Evolutionary conservation across 1,140 invertebrate species (phyloP).

Genomic region (Pachyrhynchus sulphureomaculatus): DNA sequence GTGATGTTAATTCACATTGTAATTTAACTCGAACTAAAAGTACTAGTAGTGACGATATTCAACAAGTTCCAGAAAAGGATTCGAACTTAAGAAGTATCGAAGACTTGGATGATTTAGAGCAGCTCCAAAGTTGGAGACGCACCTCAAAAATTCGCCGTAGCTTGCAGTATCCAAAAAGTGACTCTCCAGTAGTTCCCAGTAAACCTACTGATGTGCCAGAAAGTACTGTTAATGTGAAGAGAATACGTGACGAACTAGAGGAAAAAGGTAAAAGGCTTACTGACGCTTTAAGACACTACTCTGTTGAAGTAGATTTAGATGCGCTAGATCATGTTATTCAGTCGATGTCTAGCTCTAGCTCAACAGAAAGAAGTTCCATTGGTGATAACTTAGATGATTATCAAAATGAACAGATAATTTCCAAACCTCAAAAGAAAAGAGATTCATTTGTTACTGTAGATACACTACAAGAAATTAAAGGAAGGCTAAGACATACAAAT

Average conservation of each 20-base stretch:
- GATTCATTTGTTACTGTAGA: constrained; percentile 60
- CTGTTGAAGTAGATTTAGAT: constrained; percentile 50
- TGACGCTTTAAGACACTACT: constrained; percentile 54
- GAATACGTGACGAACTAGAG: constrained; percentile 56
- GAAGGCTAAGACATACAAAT: constrained; percentile 54
- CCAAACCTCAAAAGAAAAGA: constrained; percentile 49
- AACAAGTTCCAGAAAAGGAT: constrained; percentile 37
- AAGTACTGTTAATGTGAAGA: constrained; percentile 55
- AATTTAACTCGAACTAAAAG: constrained; percentile 49
- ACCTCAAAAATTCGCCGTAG: constrained; percentile 61
- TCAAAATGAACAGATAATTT: constrained; percentile 47
- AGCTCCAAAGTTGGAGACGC: constrained; percentile 57
- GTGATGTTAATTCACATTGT: constrained; percentile 32
- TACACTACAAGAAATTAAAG: constrained; percentile 59
- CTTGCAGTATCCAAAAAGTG: constrained; percentile 59
- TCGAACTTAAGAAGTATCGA: constrained; percentile 36
- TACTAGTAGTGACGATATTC: constrained; percentile 54
- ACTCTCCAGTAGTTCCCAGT: constrained; percentile 30
- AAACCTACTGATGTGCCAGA: constrained; percentile 57
- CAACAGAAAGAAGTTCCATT: constrained; percentile 44
- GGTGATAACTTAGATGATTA: constrained; percentile 51
- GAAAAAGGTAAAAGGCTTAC: constrained; percentile 55
- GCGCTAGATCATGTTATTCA: constrained; percentile 55
- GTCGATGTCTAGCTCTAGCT: constrained; percentile 44
- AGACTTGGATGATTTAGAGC: constrained; percentile 46